phyloP scores from a whole-genome alignment of 2,113 vertebrate species.

The Lophius piscatorius region DNA sequence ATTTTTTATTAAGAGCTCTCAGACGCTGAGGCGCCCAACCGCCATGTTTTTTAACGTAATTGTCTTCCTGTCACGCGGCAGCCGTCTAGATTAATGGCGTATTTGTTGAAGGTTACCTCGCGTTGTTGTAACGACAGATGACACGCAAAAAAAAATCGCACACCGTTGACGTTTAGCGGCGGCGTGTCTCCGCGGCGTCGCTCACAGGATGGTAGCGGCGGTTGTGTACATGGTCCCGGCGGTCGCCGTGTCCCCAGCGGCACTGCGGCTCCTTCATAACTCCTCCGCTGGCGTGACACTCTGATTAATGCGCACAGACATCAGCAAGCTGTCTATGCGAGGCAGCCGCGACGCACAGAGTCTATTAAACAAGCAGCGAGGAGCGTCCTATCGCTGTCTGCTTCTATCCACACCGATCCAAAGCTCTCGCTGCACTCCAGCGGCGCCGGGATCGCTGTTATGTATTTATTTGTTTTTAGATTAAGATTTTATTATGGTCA shows the following conservation, averaged over 20 bases:
- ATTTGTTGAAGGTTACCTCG: slow-evolving; percentile 31
- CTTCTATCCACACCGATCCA: slow-evolving; percentile 32
- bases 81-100: slow-evolving; percentile 27
- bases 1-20: slow-evolving; percentile 11
- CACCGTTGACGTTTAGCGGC: slow-evolving; percentile 10
- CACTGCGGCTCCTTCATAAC: slow-evolving; percentile 52
- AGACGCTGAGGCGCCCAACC: slow-evolving; percentile 5
- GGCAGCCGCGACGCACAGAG: slow-evolving; percentile 14
- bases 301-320: slow-evolving; percentile 55
- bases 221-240: slow-evolving; percentile 32
- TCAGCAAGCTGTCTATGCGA: slow-evolving; percentile 42
- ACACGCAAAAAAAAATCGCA: slow-evolving; percentile 2
- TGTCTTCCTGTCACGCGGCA: slow-evolving; percentile 27
- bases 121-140: slow-evolving; percentile 18
- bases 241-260: slow-evolving; percentile 30
- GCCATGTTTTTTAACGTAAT: slow-evolving; percentile 14
- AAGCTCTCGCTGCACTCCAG: too few relatives aligned
- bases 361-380: slow-evolving; percentile 51
- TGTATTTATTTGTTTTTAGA: too few relatives aligned
- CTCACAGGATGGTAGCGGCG: slow-evolving; percentile 42
- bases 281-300: slow-evolving; percentile 40
- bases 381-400: slow-evolving; percentile 35
- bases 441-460: too few relatives aligned
- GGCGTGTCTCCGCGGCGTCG: background rate
- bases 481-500: too few relatives aligned